These are phyloP conservation scores for Mechanitis messenoides DNA, from an alignment of 2,888 invertebrate genomes.

Conservation along the genomic window DNA sequence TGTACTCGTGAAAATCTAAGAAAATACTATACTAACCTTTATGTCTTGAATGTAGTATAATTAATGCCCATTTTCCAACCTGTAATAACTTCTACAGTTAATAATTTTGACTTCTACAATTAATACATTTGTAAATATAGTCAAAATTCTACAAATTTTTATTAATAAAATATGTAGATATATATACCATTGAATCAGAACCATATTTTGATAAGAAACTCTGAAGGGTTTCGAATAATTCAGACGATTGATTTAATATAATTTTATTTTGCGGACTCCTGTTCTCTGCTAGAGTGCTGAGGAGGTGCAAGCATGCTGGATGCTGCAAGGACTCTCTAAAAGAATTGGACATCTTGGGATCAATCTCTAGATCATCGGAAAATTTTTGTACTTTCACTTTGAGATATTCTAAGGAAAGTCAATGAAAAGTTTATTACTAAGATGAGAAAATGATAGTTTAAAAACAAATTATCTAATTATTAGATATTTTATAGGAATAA, in stretches of 20 bases:
- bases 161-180: neutral
- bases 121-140: no score
- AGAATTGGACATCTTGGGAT: neutral
- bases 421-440: no score
- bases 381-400: no score
- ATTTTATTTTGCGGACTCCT: conserved; percentile 24
- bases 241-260: conserved; percentile 27
- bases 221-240: conserved; percentile 37
- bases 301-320: conserved; percentile 46
- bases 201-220: conserved; percentile 42
- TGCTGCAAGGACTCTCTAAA: conserved; percentile 46
- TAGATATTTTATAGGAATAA: no score
- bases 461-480: no score
- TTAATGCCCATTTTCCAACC: conserved; percentile 57
- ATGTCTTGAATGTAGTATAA: conserved; percentile 41
- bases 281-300: conserved; percentile 47
- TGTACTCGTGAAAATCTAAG: no score
- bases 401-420: no score
- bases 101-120: no score
- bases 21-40: conserved; percentile 21
- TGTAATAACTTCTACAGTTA: conserved; percentile 33
- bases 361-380: no score
- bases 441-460: no score
- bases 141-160: neutral
- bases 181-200: conserved; percentile 42